Conservation (phyloP, 2,113 vertebrate genomes). For the Catharus bicknelli region DNA sequence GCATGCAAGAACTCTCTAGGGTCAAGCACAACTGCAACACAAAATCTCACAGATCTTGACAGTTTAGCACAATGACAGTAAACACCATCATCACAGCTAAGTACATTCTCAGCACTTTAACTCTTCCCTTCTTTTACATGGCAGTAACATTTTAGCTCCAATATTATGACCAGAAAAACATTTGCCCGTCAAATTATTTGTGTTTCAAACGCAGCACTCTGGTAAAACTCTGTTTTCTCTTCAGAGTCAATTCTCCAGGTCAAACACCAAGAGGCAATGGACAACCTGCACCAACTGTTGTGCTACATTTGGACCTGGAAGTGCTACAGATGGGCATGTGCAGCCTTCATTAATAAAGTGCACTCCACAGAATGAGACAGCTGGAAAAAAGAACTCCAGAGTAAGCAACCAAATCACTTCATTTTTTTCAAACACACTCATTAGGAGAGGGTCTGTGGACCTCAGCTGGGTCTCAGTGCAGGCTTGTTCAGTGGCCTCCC, state of each 20-base stretch:
- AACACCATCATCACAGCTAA: neutral
- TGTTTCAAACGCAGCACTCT: neutral
- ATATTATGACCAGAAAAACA: neutral
- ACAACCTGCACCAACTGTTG: neutral
- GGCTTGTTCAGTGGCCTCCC: neutral
- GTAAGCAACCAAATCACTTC: neutral
- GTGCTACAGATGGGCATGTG: neutral
- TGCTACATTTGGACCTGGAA: neutral
- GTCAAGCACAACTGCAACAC: constrained; percentile 78
- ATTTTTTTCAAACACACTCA: neutral
- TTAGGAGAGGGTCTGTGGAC: neutral
- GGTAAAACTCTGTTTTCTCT: neutral
- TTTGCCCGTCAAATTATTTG: neutral
- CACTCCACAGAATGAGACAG: neutral
- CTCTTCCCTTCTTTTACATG: neutral
- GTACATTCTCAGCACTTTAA: neutral
- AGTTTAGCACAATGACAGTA: constrained; percentile 22
- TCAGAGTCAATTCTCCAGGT: neutral
- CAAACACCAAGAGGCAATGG: neutral
- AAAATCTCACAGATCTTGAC: constrained; percentile 77
- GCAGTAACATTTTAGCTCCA: neutral
- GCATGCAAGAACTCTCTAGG: constrained; percentile 87
- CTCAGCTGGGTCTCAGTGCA: neutral
- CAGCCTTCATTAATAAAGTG: neutral
- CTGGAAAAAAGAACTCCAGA: neutral